Evolutionary conservation across 2,113 vertebrate species (phyloP).

Genomic region (Lipophrys pholis): DNA sequence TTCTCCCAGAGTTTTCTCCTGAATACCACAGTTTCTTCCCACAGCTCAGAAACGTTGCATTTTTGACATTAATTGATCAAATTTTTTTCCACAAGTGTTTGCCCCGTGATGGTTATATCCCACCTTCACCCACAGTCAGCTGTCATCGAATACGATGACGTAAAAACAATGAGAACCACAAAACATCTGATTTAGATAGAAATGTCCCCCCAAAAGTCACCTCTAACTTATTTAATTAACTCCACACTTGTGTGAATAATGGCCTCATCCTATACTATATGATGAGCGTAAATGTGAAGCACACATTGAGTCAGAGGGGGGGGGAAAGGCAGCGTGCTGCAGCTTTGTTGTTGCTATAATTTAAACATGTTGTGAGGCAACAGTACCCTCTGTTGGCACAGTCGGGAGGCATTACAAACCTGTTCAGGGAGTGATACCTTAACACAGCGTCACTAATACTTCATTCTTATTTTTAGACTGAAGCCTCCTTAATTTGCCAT

Average conservation of each 20-base stretch:
- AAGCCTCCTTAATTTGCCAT: slow-evolving; percentile 55
- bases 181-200: not conserved
- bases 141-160: not conserved
- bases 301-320: slow-evolving; percentile 19
- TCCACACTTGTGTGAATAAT: not conserved
- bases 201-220: not conserved
- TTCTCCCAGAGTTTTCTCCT: not conserved
- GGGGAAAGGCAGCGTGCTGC: slow-evolving; percentile 27
- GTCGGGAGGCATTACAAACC: slow-evolving; percentile 33
- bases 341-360: slow-evolving; percentile 62
- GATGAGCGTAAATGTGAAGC: slow-evolving; percentile 4
- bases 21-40: too few species aligned
- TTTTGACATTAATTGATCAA: too few species aligned
- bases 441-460: slow-evolving; percentile 7
- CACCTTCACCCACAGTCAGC: not conserved
- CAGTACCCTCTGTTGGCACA: slow-evolving; percentile 82
- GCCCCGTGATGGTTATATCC: too few species aligned
- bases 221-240: not conserved
- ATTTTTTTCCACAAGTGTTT: too few species aligned
- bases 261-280: not conserved
- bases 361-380: slow-evolving; percentile 75
- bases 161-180: not conserved
- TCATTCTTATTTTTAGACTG: slow-evolving; percentile 49
- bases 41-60: too few species aligned
- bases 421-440: slow-evolving; percentile 16